Percentiles rank a stretch among this genome's conserved stretches.
Conservation (phyloP, 2,797 vertebrate genomes). For the Acipenser oxyrinchus region DNA sequence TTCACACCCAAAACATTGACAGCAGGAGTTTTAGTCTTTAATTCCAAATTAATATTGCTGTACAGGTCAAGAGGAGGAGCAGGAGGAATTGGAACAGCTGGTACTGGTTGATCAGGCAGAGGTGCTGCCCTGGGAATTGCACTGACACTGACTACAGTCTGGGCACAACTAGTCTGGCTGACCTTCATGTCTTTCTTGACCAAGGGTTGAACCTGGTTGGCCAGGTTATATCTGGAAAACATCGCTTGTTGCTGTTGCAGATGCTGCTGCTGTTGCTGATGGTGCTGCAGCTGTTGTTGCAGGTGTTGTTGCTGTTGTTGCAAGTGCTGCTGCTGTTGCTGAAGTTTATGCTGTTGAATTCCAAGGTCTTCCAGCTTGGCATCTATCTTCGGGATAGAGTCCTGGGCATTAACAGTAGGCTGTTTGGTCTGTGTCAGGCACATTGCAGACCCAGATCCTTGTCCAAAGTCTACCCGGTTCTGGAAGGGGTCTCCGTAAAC, state of each 20-base stretch:
- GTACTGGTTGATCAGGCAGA: conserved; percentile 53
- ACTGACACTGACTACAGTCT: conserved; percentile 56
- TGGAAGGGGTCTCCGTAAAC: conserved; percentile 93
- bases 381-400: conserved; percentile 62
- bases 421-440: conserved; percentile 83
- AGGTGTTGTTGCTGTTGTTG: conserved; percentile 59
- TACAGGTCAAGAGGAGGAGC: conserved; percentile 63
- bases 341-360: conserved; percentile 68
- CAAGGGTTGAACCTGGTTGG: conserved; percentile 76
- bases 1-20: conserved; percentile 73
- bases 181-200: conserved; percentile 81
- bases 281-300: conserved; percentile 68
- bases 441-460: conserved; percentile 80
- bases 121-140: conserved; percentile 69
- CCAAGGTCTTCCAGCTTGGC: conserved; percentile 74
- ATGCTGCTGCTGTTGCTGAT: conserved; percentile 44
- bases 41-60: conserved; percentile 69
- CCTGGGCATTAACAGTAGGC: conserved; percentile 46
- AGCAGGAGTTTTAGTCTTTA: conserved; percentile 76
- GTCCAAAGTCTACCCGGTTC: conserved; percentile 87
- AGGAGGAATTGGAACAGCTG: conserved; percentile 39
- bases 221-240: conserved; percentile 82
- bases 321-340: conserved; percentile 58
- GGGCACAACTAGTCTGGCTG: conserved; percentile 63
- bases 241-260: conserved; percentile 66